Conservation (phyloP, 2,797 vertebrate species). For the Pteronotus mesoamericanus region DNA sequence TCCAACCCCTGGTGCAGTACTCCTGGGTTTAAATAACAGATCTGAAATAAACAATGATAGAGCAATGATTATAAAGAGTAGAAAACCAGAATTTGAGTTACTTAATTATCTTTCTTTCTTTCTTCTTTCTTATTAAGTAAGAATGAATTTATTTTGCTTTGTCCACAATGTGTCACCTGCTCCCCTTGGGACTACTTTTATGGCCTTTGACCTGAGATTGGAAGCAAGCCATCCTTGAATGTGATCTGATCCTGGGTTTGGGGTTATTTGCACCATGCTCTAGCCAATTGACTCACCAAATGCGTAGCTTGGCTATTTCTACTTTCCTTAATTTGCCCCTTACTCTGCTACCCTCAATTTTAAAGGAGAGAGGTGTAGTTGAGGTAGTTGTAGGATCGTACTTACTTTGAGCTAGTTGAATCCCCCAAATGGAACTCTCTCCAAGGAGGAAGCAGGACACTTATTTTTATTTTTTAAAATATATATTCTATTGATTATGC, state of each 20-base stretch:
- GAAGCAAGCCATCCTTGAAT: not conserved
- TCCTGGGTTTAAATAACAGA: not conserved
- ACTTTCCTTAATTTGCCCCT: conserved; percentile 1
- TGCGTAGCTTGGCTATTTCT: not conserved
- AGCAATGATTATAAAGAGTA: not conserved
- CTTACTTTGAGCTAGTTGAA: conserved; percentile 4
- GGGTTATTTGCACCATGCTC: not conserved
- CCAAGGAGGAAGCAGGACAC: not conserved
- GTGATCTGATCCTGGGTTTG: not conserved
- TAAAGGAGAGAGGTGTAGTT: not conserved
- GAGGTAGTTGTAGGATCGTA: not conserved
- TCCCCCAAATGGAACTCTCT: not conserved
- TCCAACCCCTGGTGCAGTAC: not conserved
- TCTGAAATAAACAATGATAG: not conserved
- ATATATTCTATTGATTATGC: too few relatives aligned
- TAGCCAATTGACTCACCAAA: not conserved
- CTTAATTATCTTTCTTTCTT: too few relatives aligned
- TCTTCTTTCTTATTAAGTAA: too few relatives aligned
- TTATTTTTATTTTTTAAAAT: too few relatives aligned
- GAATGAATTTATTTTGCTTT: not conserved
- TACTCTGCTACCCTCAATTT: not conserved
- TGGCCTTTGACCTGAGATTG: not conserved
- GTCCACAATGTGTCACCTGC: not conserved
- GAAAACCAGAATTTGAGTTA: not conserved
- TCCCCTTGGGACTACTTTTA: not conserved